Percentiles rank a stretch among this genome's conserved stretches.
phyloP scores from a whole-genome alignment of 2,797 vertebrate genomes.

The Enteromius afrohamiltoni region DNA sequence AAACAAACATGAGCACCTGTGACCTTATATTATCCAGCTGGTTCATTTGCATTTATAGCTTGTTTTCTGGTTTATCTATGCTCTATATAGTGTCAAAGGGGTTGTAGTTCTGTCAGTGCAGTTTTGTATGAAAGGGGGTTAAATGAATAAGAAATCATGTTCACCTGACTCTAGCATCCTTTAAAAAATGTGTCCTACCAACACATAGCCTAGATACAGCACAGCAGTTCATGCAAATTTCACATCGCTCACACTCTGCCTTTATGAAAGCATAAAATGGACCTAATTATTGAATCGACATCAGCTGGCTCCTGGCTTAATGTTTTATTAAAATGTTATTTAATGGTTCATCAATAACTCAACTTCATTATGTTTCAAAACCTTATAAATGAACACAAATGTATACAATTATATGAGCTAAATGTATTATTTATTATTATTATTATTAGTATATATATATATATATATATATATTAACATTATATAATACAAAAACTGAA shows the following conservation, averaged over 20 bases:
- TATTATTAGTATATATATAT: too few relatives aligned
- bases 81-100: neutral
- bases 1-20: neutral
- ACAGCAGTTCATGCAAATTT: slow-evolving; percentile 22
- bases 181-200: neutral
- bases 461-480: too few relatives aligned
- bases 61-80: slow-evolving; percentile 7
- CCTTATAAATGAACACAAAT: neutral
- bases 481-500: too few relatives aligned
- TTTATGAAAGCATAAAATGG: neutral
- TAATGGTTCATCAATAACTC: neutral
- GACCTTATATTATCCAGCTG: neutral
- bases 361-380: neutral
- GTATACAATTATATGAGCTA: neutral
- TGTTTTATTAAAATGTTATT: neutral
- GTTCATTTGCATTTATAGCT: neutral
- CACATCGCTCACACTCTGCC: neutral
- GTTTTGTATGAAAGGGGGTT: neutral
- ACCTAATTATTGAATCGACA: neutral
- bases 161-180: neutral
- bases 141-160: slow-evolving; percentile 5
- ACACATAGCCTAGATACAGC: slow-evolving; percentile 7
- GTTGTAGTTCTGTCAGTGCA: neutral
- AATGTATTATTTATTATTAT: too few relatives aligned
- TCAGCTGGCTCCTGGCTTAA: neutral